Evolutionary conservation across 30 jellyfish, hydroid and myxozoan species (phyloP).

Genomic region (Aurelia aurita complex sp. Pacific): DNA sequence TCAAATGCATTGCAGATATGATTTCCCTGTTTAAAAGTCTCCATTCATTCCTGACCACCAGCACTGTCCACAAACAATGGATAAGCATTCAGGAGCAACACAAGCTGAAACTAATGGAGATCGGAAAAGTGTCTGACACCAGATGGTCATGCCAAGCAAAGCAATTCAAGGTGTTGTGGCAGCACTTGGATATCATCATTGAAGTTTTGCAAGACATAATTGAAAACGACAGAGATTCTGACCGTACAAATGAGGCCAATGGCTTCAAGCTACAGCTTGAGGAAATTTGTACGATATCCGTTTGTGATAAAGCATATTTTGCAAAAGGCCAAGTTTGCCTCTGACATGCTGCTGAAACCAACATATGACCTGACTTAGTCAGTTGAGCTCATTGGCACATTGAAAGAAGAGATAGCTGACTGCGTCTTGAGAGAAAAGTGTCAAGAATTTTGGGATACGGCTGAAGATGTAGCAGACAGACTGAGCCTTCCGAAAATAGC

Average conservation of each 20-base stretch:
- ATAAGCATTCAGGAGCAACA: not conserved
- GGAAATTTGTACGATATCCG: constrained; percentile 46
- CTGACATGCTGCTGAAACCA: constrained; percentile 5
- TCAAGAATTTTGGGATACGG: constrained; percentile 26
- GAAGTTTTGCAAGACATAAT: constrained; percentile 18
- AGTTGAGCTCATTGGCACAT: constrained; percentile 10
- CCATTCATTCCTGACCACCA: constrained; percentile 37
- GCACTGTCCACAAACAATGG: constrained; percentile 39
- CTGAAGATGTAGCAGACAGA: constrained; percentile 29
- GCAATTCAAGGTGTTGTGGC: constrained; percentile 18
- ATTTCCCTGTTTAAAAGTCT: constrained; percentile 15
- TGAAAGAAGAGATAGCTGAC: constrained; percentile 10
- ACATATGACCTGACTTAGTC: constrained; percentile 29
- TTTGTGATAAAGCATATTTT: constrained; percentile 18
- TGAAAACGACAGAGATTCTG: constrained; percentile 27
- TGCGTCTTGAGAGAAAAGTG: constrained; percentile 11
- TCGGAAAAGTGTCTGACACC: constrained; percentile 43
- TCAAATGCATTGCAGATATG: constrained; percentile 11
- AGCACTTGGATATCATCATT: not conserved
- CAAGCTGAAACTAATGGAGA: constrained; percentile 13
- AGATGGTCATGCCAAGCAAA: constrained; percentile 61
- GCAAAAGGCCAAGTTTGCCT: constrained; percentile 16
- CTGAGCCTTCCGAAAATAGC: constrained; percentile 18
- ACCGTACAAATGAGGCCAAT: constrained; percentile 26
- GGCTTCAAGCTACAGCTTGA: constrained; percentile 46